Conservation (phyloP, 2,113 vertebrate genomes). For the Sitta europaea region DNA sequence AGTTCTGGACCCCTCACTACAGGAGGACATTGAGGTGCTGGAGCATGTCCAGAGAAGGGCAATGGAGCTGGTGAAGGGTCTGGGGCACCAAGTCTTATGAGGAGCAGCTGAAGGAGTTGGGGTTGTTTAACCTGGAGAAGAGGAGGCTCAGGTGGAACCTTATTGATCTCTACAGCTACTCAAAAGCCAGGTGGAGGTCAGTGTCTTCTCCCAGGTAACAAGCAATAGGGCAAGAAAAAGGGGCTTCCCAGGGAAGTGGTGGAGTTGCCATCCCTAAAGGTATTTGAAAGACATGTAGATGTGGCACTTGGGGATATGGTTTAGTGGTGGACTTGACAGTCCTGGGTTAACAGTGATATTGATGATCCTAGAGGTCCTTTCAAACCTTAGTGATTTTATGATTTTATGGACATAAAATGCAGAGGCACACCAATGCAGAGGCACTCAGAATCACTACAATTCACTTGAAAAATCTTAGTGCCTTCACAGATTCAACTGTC, state of each 20-base stretch:
- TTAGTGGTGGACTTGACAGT: not conserved
- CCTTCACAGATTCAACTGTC: not conserved
- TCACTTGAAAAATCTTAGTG: not conserved
- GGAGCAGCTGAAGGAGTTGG: not conserved
- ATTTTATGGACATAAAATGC: not conserved
- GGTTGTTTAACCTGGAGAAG: not conserved
- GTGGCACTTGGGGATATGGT: not conserved
- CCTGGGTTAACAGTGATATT: not conserved
- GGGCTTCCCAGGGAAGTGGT: no score
- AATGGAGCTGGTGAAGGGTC: not conserved
- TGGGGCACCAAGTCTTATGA: not conserved
- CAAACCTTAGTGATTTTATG: not conserved
- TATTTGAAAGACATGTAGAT: not conserved
- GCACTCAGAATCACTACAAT: not conserved
- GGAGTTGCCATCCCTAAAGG: not conserved
- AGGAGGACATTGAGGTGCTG: not conserved
- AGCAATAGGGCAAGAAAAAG: not conserved
- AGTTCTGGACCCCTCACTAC: not conserved
- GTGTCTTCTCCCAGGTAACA: not conserved
- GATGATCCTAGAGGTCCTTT: not conserved
- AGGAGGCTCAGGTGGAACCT: no score
- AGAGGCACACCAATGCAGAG: not conserved
- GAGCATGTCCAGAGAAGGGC: not conserved
- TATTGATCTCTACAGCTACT: not conserved
- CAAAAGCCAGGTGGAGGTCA: not conserved